Evolutionary conservation across 2,888 invertebrate genomes (phyloP).

Genomic region (Melipona beecheii): DNA sequence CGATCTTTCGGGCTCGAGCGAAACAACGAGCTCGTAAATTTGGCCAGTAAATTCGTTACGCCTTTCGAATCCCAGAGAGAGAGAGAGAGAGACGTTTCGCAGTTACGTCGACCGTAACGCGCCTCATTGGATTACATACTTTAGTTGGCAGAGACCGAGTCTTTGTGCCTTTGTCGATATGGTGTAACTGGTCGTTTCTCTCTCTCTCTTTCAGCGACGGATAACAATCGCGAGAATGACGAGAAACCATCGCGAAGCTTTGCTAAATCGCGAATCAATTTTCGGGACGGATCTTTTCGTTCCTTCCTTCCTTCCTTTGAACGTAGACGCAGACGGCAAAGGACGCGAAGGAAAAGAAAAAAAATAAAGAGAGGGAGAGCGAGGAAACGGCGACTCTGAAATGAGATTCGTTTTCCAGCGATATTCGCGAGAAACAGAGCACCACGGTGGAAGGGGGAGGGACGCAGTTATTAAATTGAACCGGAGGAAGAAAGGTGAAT

Average conservation of each 20-base stretch:
- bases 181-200: constrained; percentile 8
- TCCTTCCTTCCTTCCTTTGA: not conserved
- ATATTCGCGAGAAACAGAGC: not conserved
- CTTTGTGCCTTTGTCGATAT: constrained; percentile 34
- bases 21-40: constrained; percentile 36
- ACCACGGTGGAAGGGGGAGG: too few species aligned
- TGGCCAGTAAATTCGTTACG: constrained; percentile 41
- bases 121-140: constrained; percentile 37
- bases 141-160: constrained; percentile 25
- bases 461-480: not conserved
- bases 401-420: not conserved
- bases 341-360: too few species aligned
- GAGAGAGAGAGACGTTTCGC: constrained; percentile 1
- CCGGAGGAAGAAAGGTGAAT: not conserved
- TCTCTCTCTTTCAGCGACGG: not conserved
- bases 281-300: not conserved
- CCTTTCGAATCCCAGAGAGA: constrained; percentile 8
- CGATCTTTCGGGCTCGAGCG: not conserved
- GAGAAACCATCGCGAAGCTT: not conserved
- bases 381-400: not conserved
- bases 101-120: constrained; percentile 11
- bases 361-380: not conserved
- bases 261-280: constrained; percentile 33
- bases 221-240: constrained; percentile 16
- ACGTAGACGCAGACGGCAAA: not conserved